Evolutionary conservation across 2,888 invertebrate species (phyloP).

Genomic region (Pyrgus malvae): DNA sequence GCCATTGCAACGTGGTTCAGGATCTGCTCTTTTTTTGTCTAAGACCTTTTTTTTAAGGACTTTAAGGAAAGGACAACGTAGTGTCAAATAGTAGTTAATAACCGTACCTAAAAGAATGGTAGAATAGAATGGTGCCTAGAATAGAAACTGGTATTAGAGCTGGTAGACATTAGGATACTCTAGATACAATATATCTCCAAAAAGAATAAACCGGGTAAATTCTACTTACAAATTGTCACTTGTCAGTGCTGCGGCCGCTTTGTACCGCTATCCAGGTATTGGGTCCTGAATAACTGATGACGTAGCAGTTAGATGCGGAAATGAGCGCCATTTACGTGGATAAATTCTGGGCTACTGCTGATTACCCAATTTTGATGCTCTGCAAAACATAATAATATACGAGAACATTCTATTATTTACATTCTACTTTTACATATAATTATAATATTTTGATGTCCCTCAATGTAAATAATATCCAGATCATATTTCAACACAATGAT

Average conservation of each 20-base stretch:
- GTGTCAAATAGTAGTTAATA: no score
- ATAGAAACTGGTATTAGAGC: no score
- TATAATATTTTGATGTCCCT: no score
- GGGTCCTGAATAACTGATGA: slow-evolving; percentile 20
- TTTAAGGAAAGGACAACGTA: no score
- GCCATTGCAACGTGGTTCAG: no score
- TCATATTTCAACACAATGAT: no score
- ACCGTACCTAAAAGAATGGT: no score
- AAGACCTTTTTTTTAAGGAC: no score
- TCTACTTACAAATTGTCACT: slow-evolving; percentile 9
- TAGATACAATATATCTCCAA: background rate
- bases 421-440: background rate
- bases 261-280: slow-evolving; percentile 16
- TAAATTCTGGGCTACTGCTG: slow-evolving; percentile 7
- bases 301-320: slow-evolving; percentile 17
- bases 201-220: background rate
- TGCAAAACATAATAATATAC: background rate
- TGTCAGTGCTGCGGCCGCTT: slow-evolving; percentile 19
- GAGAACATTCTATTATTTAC: background rate
- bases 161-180: background rate
- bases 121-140: no score
- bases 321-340: slow-evolving; percentile 12
- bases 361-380: background rate
- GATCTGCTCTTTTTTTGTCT: no score
- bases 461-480: no score